A percentile compares a stretch with the other conserved stretches of the same genome.
Evolutionary conservation across 2,113 vertebrate species (phyloP).

Genomic region (Aldabrachelys gigantea): DNA sequence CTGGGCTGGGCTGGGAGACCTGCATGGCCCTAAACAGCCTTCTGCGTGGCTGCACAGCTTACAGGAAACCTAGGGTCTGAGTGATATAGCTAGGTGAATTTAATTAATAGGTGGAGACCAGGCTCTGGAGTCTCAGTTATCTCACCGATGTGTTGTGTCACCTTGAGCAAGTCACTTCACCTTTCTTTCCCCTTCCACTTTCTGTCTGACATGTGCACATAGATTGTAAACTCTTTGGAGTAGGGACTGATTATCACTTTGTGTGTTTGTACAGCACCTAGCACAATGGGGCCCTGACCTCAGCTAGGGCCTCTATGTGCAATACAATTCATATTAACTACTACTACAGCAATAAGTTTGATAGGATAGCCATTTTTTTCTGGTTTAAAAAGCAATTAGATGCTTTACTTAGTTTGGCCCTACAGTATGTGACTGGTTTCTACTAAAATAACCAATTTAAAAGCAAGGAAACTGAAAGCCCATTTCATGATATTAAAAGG

Average conservation of each 20-base stretch:
- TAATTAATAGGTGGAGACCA: background rate
- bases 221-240: background rate
- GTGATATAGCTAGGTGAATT: background rate
- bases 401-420: fast-evolving
- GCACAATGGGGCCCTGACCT: background rate
- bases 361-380: background rate
- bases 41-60: too few species aligned
- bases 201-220: background rate
- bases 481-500: background rate
- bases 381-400: background rate
- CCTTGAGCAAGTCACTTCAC: background rate
- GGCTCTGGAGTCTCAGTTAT: background rate
- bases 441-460: background rate
- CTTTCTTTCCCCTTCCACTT: background rate
- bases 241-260: background rate
- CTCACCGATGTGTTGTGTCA: background rate
- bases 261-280: background rate
- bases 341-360: background rate
- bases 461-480: constrained; percentile 22
- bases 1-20: too few species aligned
- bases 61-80: background rate
- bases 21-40: too few species aligned
- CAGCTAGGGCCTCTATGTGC: background rate
- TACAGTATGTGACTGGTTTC: background rate
- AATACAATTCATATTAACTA: background rate